Evolutionary conservation across 2,888 invertebrate species (phyloP), one percentile per base, ranked within the genome.

Genomic region (Agrenia bidenticulata): DNA sequence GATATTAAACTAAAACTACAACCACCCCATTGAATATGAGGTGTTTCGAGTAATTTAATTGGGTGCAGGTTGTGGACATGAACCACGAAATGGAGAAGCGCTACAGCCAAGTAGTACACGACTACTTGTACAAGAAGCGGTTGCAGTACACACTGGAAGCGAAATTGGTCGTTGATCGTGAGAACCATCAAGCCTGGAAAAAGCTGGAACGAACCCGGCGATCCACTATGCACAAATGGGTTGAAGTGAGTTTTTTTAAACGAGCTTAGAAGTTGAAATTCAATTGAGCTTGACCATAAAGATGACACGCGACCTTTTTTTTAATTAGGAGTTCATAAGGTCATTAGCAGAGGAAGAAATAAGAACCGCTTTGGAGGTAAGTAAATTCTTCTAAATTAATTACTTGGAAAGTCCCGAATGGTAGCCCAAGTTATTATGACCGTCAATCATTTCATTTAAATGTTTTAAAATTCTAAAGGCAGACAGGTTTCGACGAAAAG

Each of bases 21-120:
- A n/a, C n/a, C n/a, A n/a, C n/a, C n/a, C n/a, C n/a, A n/a, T n/a
- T n/a, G n/a, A n/a, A n/a, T n/a, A n/a, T n/a, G n/a, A n/a, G n/a
- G n/a, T n/a, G n/a, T n/a, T n/a, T n/a, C n/a, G n/a, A n/a, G n/a
- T n/a, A n/a, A n/a, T n/a, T n/a, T n/a, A n/a, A n/a, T n/a, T n/a
- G n/a, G n/a, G n/a, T n/a, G 15, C 23, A 63, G 56, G 68, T 74
- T 9, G 63, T 74, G 32, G 72, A 74, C 54, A 71, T 74, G 64
- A 64, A 64, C n/a, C 55, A 58, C 11, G 69, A 74, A 61, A 54
- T 69, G 11, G 55, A 45, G 9, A 63, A 62, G 39, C 53, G 66
- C 7, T 69, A 67, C 15, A 60, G 62, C 2, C 57, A 53, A 21
- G 72, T 72, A 1, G 70, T 69, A 26, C 56, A 63, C 21, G 67